A percentile compares a stretch with the other conserved stretches of the same genome.
phyloP scores from a whole-genome alignment of 2,797 vertebrate species.

The Peromyscus attwateri region DNA sequence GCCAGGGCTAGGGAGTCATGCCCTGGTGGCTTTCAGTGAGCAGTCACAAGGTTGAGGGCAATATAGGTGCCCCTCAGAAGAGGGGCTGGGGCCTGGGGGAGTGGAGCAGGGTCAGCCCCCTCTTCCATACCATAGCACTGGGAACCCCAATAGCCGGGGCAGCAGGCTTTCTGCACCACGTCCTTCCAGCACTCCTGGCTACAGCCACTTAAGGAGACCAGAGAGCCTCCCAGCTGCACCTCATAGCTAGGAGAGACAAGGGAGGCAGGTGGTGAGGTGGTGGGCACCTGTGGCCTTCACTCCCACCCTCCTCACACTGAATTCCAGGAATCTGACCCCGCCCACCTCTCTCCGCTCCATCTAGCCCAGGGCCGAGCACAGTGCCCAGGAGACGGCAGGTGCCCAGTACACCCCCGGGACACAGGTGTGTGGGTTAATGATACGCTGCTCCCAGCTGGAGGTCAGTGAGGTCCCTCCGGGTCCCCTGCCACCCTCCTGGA shows the following conservation, averaged over 20 bases:
- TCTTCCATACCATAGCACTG: slow-evolving; percentile 92
- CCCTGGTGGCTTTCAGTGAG: background rate
- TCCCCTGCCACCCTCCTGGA: background rate
- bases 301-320: background rate
- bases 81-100: background rate
- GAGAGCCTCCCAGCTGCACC: slow-evolving; percentile 89
- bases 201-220: slow-evolving; percentile 90
- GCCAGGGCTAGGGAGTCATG: background rate
- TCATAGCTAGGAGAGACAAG: slow-evolving; percentile 90
- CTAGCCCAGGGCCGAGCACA: background rate
- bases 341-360: background rate
- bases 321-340: background rate
- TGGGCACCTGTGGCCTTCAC: background rate
- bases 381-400: background rate
- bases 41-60: background rate
- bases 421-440: background rate
- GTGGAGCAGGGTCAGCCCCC: background rate
- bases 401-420: background rate
- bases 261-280: background rate
- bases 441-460: background rate
- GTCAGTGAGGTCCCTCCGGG: background rate
- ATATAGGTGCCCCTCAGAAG: background rate
- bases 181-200: slow-evolving; percentile 88
- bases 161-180: slow-evolving; percentile 90
- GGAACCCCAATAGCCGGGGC: slow-evolving; percentile 93